Evolutionary conservation across 2,797 vertebrate species (phyloP).

Genomic region (Scolopax rusticola): DNA sequence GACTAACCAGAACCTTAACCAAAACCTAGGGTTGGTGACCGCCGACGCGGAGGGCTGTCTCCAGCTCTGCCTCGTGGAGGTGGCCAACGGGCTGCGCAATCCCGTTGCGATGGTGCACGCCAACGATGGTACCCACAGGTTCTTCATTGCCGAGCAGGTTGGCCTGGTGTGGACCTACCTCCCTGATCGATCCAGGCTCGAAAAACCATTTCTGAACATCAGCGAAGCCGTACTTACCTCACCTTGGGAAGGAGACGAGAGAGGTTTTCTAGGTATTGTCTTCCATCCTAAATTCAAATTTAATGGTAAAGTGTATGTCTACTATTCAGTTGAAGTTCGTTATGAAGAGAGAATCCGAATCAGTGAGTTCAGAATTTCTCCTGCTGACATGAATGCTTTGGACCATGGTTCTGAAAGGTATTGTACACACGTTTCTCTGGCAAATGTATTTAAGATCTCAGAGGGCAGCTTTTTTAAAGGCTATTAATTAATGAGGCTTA

Average conservation of each 20-base stretch:
- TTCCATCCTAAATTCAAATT: conserved; percentile 92
- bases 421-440: not conserved
- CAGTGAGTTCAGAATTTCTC: conserved; percentile 93
- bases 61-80: conserved; percentile 92
- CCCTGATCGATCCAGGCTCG: conserved; percentile 84
- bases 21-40: conserved; percentile 86
- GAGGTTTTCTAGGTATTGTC: conserved; percentile 92
- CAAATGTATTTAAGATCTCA: conserved; percentile 20
- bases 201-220: conserved; percentile 92
- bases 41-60: conserved; percentile 88
- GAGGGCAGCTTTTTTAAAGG: not conserved
- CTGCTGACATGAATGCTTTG: conserved; percentile 88
- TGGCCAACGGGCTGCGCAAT: conserved; percentile 90
- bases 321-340: conserved; percentile 91
- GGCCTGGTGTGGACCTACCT: conserved; percentile 95
- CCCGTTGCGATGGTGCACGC: conserved; percentile 95
- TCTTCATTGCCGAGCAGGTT: conserved; percentile 94
- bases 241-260: conserved; percentile 95
- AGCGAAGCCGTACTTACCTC: conserved; percentile 90
- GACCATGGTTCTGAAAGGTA: conserved; percentile 95
- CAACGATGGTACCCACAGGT: conserved; percentile 91
- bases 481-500: not conserved
- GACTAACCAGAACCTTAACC: conserved; percentile 82
- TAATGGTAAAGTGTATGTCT: conserved; percentile 92
- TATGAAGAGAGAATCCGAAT: conserved; percentile 92